Conservation (phyloP, 1,140 invertebrate species). For the Eupristina koningsbergeri region DNA sequence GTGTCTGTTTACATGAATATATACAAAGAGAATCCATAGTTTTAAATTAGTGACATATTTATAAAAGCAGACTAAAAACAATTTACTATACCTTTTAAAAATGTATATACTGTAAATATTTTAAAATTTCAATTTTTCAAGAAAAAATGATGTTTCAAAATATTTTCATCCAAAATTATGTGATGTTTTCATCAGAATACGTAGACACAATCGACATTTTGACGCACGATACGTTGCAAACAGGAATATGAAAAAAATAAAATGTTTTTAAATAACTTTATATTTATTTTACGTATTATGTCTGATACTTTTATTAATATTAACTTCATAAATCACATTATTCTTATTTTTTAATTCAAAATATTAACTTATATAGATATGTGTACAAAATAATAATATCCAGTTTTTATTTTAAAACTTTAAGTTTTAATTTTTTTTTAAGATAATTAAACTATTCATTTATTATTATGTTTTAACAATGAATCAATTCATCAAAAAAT, state of each 20-base stretch:
- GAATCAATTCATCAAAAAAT: not conserved
- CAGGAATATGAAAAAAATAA: slow-evolving; percentile 40
- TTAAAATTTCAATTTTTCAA: slow-evolving; percentile 13
- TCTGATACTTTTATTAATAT: no score
- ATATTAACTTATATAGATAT: no score
- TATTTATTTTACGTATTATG: not conserved
- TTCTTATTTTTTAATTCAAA: no score
- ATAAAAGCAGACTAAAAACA: slow-evolving; percentile 1
- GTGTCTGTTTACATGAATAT: no score
- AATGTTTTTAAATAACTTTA: slow-evolving; percentile 1
- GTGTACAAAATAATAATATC: no score
- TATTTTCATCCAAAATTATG: not conserved
- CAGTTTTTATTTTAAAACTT: no score
- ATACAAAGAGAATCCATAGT: not conserved
- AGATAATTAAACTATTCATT: no score
- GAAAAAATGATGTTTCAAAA: not conserved
- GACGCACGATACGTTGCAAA: not conserved
- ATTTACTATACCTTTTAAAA: slow-evolving; percentile 43
- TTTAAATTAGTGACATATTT: slow-evolving; percentile 21
- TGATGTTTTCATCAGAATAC: not conserved
- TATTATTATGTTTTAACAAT: not conserved
- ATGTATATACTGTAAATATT: slow-evolving; percentile 42
- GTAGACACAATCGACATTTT: not conserved
- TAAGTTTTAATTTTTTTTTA: no score
- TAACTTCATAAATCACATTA: no score